Percentiles rank a stretch among this genome's conserved stretches.
phyloP scores from a whole-genome alignment of 1,140 invertebrate genomes.

The Bombus sylvicola region DNA sequence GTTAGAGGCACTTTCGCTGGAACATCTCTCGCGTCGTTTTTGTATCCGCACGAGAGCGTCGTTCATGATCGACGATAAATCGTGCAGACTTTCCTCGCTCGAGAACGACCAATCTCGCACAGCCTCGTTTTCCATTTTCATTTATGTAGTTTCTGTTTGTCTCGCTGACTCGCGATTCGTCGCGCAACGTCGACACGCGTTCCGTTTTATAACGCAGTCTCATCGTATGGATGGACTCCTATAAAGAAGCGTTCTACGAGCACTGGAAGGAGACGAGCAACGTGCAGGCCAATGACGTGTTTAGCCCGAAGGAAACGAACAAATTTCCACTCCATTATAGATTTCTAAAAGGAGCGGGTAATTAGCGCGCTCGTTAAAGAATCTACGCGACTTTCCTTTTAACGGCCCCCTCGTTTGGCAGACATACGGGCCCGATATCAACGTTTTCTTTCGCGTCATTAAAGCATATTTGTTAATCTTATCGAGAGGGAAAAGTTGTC shows the following conservation, averaged over 20 bases:
- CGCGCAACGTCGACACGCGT: too few relatives aligned
- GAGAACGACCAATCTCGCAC: neutral
- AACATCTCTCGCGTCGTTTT: constrained; percentile 18
- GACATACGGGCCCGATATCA: too few relatives aligned
- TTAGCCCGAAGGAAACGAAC: neutral
- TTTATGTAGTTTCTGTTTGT: neutral
- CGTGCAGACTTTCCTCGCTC: constrained; percentile 16
- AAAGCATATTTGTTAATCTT: neutral
- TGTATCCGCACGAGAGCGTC: neutral
- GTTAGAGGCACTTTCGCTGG: constrained; percentile 37
- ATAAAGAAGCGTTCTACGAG: too few relatives aligned
- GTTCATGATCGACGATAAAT: too few relatives aligned
- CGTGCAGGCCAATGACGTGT: neutral
- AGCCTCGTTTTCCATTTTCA: constrained; percentile 33
- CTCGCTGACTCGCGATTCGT: constrained; percentile 1
- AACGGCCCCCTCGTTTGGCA: neutral
- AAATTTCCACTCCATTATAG: constrained; percentile 5
- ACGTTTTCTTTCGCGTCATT: too few relatives aligned
- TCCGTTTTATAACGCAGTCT: too few relatives aligned
- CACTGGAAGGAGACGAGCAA: too few relatives aligned
- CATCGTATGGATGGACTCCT: too few relatives aligned
- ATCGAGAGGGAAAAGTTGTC: neutral
- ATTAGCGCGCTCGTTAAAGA: constrained; percentile 10
- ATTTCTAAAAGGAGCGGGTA: neutral
- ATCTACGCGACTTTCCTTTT: neutral